phyloP scores from a whole-genome alignment of 2,113 vertebrate species.

The Saguinus imperator region DNA sequence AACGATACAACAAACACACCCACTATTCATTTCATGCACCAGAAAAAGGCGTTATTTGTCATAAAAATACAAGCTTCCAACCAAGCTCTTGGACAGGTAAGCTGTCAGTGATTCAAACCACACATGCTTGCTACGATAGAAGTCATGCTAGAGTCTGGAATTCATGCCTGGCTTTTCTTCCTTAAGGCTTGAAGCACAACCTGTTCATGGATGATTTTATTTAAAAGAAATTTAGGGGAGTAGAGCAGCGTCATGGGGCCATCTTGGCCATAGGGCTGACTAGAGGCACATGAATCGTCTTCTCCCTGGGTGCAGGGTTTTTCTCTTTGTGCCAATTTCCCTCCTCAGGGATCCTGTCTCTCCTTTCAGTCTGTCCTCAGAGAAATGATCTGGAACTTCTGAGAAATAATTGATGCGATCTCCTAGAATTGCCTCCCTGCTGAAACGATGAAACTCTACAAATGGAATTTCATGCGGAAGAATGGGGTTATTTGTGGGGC shows the following conservation, averaged over 20 bases:
- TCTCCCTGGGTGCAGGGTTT: background rate
- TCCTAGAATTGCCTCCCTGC: background rate
- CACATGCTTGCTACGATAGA: background rate
- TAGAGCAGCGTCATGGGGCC: background rate
- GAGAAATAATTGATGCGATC: fast-evolving
- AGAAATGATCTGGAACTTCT: background rate
- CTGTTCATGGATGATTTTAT: background rate
- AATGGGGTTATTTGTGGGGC: background rate
- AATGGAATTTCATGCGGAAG: background rate
- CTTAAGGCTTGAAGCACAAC: background rate
- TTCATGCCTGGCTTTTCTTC: background rate
- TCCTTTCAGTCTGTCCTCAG: background rate
- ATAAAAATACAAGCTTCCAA: background rate
- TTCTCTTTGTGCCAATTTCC: background rate
- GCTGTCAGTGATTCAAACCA: background rate
- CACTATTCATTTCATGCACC: background rate
- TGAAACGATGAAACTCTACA: background rate
- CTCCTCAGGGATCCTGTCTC: background rate
- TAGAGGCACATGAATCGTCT: background rate
- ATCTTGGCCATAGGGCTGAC: background rate
- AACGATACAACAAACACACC: background rate
- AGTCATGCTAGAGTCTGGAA: background rate
- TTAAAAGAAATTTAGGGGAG: background rate
- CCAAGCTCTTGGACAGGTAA: background rate
- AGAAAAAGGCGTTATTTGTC: background rate